phyloP scores from a whole-genome alignment of 2,888 invertebrate species.

The Chrysina gloriosa region DNA sequence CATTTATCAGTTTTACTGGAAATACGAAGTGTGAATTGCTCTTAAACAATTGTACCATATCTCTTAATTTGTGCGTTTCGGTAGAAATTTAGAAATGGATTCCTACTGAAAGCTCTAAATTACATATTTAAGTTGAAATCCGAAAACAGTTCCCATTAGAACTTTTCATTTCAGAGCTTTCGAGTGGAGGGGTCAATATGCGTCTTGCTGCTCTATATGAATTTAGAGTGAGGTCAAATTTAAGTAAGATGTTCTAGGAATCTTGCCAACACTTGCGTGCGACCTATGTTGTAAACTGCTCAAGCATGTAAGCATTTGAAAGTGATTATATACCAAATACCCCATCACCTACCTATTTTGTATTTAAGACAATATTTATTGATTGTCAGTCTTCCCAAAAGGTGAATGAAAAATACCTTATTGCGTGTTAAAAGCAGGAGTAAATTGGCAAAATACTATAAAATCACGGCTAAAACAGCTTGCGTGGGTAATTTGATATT shows the following conservation, averaged over 20 bases:
- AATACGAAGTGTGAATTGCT: too few relatives aligned
- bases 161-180: too few relatives aligned
- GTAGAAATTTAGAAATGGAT: too few relatives aligned
- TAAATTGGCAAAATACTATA: conserved; percentile 10
- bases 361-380: not conserved
- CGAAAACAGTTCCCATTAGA: too few relatives aligned
- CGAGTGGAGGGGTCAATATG: too few relatives aligned
- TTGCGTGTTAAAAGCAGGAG: not conserved
- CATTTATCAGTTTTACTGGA: too few relatives aligned
- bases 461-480: not conserved
- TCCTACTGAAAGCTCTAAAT: too few relatives aligned
- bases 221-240: not conserved
- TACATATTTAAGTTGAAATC: too few relatives aligned
- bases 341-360: not conserved
- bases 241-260: not conserved
- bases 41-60: too few relatives aligned
- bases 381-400: not conserved
- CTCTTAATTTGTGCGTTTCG: too few relatives aligned
- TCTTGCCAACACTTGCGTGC: not conserved
- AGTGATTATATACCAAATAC: not conserved
- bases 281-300: not conserved
- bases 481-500: conserved; percentile 31
- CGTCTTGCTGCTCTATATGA: not conserved
- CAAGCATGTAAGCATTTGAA: not conserved
- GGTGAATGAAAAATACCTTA: not conserved